Evolutionary conservation across 2,113 vertebrate genomes (phyloP).

Genomic region (Phycodurus eques): DNA sequence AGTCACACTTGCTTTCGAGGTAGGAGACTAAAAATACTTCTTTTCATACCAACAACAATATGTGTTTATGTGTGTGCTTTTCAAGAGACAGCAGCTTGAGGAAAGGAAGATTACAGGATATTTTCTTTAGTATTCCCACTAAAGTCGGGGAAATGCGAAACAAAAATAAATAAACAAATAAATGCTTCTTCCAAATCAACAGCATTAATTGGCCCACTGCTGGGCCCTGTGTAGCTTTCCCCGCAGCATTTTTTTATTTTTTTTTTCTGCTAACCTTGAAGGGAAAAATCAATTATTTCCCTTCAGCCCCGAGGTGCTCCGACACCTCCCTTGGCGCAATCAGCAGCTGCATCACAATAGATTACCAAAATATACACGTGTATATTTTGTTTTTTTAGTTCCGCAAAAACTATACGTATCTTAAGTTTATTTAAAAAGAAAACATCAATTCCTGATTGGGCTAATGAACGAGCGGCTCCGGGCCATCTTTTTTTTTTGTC

Average conservation of each 20-base stretch:
- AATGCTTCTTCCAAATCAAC: conserved; percentile 13
- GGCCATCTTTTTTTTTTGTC: neutral
- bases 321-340: conserved; percentile 27
- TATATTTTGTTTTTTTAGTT: neutral
- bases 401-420: neutral
- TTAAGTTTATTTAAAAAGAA: neutral
- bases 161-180: conserved; percentile 1
- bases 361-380: neutral
- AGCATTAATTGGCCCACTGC: conserved; percentile 41
- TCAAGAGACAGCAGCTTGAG: conserved; percentile 4
- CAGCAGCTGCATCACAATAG: conserved; percentile 23
- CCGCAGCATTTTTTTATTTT: conserved; percentile 20
- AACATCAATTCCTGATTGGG: neutral
- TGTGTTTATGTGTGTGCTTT: conserved; percentile 9
- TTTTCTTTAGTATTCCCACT: neutral
- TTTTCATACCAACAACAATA: conserved; percentile 35
- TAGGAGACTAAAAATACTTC: conserved; percentile 52
- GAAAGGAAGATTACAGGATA: neutral
- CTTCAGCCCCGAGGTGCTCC: conserved; percentile 38
- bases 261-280: conserved; percentile 25
- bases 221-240: conserved; percentile 32
- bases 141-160: neutral
- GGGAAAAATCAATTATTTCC: conserved; percentile 52
- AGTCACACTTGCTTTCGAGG: conserved; percentile 63
- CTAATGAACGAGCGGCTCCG: neutral